Conservation (phyloP, 2,888 invertebrate species). For the Trissolcus brochymenae region DNA sequence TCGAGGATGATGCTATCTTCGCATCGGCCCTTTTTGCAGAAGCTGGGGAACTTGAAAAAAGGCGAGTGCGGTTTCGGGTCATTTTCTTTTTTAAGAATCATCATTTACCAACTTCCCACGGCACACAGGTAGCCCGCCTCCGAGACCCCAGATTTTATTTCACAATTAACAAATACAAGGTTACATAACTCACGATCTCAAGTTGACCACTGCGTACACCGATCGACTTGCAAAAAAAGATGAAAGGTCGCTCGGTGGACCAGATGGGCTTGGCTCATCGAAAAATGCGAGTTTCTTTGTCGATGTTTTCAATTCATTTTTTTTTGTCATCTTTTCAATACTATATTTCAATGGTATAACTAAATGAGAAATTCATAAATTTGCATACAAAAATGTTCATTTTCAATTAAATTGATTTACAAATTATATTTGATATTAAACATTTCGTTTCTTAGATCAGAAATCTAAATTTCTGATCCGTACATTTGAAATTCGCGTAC, state of each 20-base stretch:
- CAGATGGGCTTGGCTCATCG: constrained; percentile 19
- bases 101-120: constrained; percentile 55
- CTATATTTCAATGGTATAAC: no score
- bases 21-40: constrained; percentile 27
- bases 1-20: constrained; percentile 39
- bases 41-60: constrained; percentile 14
- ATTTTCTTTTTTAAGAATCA: constrained; percentile 45
- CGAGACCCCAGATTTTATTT: constrained; percentile 67
- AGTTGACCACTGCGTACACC: constrained; percentile 66
- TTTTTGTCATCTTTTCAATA: constrained; percentile 1
- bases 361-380: no score
- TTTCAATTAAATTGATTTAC: no score
- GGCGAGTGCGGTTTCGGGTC: constrained; percentile 51
- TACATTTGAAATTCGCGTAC: background rate
- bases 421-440: no score
- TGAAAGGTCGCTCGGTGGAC: constrained; percentile 7
- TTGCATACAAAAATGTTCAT: no score
- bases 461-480: no score
- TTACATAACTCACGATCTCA: constrained; percentile 68
- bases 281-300: constrained; percentile 35
- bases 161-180: constrained; percentile 75
- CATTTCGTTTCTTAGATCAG: no score
- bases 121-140: constrained; percentile 53
- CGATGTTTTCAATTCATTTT: constrained; percentile 8
- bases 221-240: constrained; percentile 29